A percentile compares a stretch with the other conserved stretches of the same genome.
phyloP scores from a whole-genome alignment of 2,113 vertebrate species.

The Tragelaphus scriptus region DNA sequence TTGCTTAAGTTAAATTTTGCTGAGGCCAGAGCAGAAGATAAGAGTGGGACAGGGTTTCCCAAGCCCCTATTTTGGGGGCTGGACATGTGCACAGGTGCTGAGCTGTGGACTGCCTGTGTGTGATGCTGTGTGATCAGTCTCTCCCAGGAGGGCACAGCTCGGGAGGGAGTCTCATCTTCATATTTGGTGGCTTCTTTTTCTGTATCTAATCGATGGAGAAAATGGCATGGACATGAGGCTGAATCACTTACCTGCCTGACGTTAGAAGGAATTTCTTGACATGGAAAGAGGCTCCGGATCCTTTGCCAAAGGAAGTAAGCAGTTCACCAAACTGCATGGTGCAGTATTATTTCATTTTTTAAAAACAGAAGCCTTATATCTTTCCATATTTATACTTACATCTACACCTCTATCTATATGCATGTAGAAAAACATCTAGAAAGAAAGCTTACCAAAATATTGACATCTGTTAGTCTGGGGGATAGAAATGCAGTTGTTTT shows the following conservation, averaged over 20 bases:
- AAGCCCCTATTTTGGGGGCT: not conserved
- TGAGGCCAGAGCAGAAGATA: not conserved
- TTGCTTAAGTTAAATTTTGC: not conserved
- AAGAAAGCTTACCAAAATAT: not conserved
- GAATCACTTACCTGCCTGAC: not conserved
- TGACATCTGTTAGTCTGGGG: not conserved
- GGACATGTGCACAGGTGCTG: not conserved
- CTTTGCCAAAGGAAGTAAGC: not conserved
- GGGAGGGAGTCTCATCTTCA: not conserved
- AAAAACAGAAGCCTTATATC: not conserved
- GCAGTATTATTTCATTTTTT: not conserved
- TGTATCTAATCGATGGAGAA: not conserved
- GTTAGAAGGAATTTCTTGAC: not conserved
- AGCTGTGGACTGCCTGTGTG: not conserved
- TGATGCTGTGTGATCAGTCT: not conserved
- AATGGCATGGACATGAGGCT: not conserved
- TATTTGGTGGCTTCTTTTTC: not conserved
- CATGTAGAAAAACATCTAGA: not conserved
- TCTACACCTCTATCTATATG: not conserved
- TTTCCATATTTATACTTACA: not conserved
- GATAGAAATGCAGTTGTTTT: not conserved
- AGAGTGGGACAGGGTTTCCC: too few relatives aligned
- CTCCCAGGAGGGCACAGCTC: not conserved
- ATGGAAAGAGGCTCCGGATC: not conserved
- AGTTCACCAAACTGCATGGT: not conserved